Percentiles rank a stretch among this genome's conserved stretches.
These are phyloP conservation scores for Thunnus albacares DNA, from an alignment of 2,797 vertebrate species.

Conservation along the genomic window DNA sequence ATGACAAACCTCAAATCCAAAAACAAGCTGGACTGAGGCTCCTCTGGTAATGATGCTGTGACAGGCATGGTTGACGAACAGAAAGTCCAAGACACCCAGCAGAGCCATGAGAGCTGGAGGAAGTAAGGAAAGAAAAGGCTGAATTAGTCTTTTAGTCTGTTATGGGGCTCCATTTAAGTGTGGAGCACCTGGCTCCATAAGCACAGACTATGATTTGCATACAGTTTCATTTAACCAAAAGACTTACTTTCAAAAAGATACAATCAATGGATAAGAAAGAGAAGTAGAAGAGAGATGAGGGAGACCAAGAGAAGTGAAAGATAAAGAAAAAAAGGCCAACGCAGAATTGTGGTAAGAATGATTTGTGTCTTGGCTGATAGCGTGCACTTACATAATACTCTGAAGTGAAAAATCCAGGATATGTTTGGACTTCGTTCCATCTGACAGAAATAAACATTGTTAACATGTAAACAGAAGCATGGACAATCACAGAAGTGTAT, in stretches of 20 bases:
- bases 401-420: conserved; percentile 96
- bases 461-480: background rate
- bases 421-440: conserved; percentile 99
- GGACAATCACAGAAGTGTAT: background rate
- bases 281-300: background rate
- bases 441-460: conserved; percentile 72
- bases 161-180: background rate
- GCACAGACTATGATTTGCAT: conserved; percentile 75
- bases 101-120: conserved; percentile 92
- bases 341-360: background rate
- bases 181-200: conserved; percentile 43
- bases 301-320: conserved; percentile 28
- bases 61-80: conserved; percentile 96
- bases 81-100: conserved; percentile 91
- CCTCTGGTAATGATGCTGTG: conserved; percentile 96
- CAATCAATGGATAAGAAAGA: conserved; percentile 6
- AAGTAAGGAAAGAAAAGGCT: background rate
- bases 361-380: background rate
- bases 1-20: conserved; percentile 93
- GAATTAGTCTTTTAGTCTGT: background rate
- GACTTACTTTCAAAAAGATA: conserved; percentile 16
- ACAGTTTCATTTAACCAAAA: conserved; percentile 41
- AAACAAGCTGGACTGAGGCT: conserved; percentile 97
- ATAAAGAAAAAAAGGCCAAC: background rate
- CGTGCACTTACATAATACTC: conserved; percentile 93